phyloP scores from a whole-genome alignment of 2,888 invertebrate species.

The Acrobasis suavella region DNA sequence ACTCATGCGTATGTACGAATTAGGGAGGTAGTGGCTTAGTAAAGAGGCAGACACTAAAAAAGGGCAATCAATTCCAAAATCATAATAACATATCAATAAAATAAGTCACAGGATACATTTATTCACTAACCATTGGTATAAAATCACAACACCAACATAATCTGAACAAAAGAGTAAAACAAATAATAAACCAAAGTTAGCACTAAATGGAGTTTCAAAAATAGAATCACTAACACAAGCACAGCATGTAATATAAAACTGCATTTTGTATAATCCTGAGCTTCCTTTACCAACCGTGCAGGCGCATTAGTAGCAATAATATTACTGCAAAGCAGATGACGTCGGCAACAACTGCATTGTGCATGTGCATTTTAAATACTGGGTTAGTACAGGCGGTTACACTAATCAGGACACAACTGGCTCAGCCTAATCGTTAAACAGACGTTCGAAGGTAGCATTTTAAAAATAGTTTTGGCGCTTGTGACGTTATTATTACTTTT shows the following conservation, averaged over 20 bases:
- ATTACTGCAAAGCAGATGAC: slow-evolving; percentile 80
- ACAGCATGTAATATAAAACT: slow-evolving; percentile 55
- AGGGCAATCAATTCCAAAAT: not conserved
- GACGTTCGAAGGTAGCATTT: slow-evolving; percentile 11
- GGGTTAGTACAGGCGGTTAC: slow-evolving; percentile 65
- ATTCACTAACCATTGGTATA: slow-evolving; percentile 47
- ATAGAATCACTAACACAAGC: slow-evolving; percentile 56
- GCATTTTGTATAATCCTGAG: slow-evolving; percentile 70
- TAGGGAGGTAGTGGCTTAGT: too few species aligned
- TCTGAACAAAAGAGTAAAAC: slow-evolving; percentile 39
- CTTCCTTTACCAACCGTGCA: slow-evolving; percentile 68
- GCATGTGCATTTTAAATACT: slow-evolving; percentile 77
- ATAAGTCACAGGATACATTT: not conserved
- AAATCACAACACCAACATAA: slow-evolving; percentile 41
- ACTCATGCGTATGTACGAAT: too few species aligned
- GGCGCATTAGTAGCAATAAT: slow-evolving; percentile 78
- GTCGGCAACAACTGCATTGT: slow-evolving; percentile 78
- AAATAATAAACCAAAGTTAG: slow-evolving; percentile 35
- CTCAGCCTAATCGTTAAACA: slow-evolving; percentile 27
- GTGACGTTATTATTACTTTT: slow-evolving; percentile 3
- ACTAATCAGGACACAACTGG: slow-evolving; percentile 62
- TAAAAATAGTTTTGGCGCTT: slow-evolving; percentile 8
- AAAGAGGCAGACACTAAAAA: not conserved
- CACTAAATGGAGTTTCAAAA: slow-evolving; percentile 45
- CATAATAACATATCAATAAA: not conserved